Conservation (phyloP, 2,888 invertebrate species). For the Notodonta dromedarius region DNA sequence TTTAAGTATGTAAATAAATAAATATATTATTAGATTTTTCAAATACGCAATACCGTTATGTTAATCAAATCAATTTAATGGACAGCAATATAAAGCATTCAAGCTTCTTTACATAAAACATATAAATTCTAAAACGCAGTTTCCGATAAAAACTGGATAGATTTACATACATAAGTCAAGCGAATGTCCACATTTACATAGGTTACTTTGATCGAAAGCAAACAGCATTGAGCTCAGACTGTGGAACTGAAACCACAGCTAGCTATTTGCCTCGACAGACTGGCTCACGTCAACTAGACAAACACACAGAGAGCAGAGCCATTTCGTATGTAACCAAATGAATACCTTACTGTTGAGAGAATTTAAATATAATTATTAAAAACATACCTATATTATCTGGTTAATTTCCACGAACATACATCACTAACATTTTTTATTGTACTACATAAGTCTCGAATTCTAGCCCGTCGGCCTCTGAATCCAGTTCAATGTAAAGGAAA, state of each 20-base stretch:
- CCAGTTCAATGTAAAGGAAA: conserved; percentile 3
- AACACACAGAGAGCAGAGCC: background rate
- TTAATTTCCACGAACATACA: no score
- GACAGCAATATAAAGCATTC: no score
- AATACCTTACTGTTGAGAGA: background rate
- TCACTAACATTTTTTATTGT: no score
- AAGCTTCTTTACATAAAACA: background rate
- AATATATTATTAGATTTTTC: no score
- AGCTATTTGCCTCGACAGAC: conserved; percentile 21
- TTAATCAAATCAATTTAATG: no score
- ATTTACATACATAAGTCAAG: background rate
- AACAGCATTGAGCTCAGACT: conserved; percentile 20
- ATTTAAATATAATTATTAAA: no score
- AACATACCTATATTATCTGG: no score
- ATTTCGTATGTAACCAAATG: background rate
- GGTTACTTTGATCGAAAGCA: conserved; percentile 10
- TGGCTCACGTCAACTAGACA: conserved; percentile 1
- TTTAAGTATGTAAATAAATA: no score
- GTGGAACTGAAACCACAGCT: conserved; percentile 30
- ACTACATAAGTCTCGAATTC: background rate
- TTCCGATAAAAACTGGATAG: background rate
- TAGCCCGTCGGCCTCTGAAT: background rate
- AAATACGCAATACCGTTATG: no score
- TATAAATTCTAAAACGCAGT: background rate
- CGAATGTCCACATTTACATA: background rate